Evolutionary conservation across 2,888 invertebrate genomes (phyloP), one percentile per base, ranked within the genome.

Genomic region (Elmis aenea): DNA sequence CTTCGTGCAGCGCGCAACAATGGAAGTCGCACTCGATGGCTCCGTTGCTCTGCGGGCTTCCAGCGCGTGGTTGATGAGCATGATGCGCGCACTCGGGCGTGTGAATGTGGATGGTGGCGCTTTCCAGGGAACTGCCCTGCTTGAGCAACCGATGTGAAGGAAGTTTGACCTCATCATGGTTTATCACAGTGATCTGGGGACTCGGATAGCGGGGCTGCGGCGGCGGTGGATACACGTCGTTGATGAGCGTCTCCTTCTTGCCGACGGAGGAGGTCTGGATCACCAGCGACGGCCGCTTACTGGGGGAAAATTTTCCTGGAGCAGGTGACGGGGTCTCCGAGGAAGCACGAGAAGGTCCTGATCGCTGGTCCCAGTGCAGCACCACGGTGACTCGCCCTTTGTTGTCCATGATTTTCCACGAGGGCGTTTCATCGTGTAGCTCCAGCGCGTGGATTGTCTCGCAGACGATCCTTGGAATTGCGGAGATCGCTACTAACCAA

Each of bases 341-440:
- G 47, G 62, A 72, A 52, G 72, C 66, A 54, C 67, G 67, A 46
- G 68, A 63, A 38, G 66, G 70, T 61, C 76, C 78, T 70, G 79
- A 83, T 58, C 88, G 83, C 75, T 90, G 91, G 77, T 93, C 93
- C 93, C 93, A 93, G 74, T 93, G 91, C 69, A 93, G 76, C 68
- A 93, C 92, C 75, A 93, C 91, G 64, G 93, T 93, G 75, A 93
- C 89, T 69, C 91, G 85, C 69, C 92, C 93, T 77, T 91, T 90
- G 81, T 91, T 91, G 83, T 93, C 93, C 91, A 92, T 92, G 76
- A 93, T 92, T 75, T 93, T 93, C 93, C 93, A 93, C 74, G 91
- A 90, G 67, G 93, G 92, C 69, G 91, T 90, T 74, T 92, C 91
- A 86, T 91, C 89, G 76, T 91, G 91, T 69, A 93, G 76, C 73